Conservation (phyloP, 2,113 vertebrate species). For the Polypterus bichir region DNA sequence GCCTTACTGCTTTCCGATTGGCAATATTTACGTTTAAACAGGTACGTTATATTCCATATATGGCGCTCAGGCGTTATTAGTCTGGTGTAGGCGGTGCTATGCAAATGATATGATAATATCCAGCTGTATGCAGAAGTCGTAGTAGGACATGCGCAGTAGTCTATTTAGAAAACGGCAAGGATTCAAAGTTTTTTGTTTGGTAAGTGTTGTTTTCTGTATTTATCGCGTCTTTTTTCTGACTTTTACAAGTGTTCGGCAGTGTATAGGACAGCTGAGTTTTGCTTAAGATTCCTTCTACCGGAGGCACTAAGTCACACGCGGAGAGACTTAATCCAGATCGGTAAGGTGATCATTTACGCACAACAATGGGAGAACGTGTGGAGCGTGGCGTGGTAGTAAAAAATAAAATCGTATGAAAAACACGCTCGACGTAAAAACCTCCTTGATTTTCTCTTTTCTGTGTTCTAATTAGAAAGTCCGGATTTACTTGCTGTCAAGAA, state of each 20-base stretch:
- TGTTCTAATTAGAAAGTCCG: no score
- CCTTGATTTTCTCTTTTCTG: no score
- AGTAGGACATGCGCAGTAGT: slow-evolving; percentile 58
- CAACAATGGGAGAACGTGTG: slow-evolving; percentile 51
- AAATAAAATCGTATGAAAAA: slow-evolving; percentile 14
- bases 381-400: slow-evolving; percentile 49
- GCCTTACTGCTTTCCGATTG: slow-evolving; percentile 28
- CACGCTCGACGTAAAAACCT: no score
- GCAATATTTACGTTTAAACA: slow-evolving; percentile 38
- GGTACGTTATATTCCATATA: slow-evolving; percentile 42
- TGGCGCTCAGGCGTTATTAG: slow-evolving; percentile 31
- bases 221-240: background rate
- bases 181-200: slow-evolving; percentile 58
- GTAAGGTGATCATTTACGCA: slow-evolving; percentile 21
- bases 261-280: no score
- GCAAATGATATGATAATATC: slow-evolving; percentile 40
- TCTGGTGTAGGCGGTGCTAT: slow-evolving; percentile 42
- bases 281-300: no score
- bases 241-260: background rate
- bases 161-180: slow-evolving; percentile 38
- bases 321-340: background rate
- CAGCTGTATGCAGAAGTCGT: slow-evolving; percentile 43
- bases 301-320: no score
- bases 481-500: no score
- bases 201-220: slow-evolving; percentile 38